Evolutionary conservation across 2,888 invertebrate species (phyloP), one percentile per base, ranked within the genome.

Genomic region (Pristionchus mayeri): DNA sequence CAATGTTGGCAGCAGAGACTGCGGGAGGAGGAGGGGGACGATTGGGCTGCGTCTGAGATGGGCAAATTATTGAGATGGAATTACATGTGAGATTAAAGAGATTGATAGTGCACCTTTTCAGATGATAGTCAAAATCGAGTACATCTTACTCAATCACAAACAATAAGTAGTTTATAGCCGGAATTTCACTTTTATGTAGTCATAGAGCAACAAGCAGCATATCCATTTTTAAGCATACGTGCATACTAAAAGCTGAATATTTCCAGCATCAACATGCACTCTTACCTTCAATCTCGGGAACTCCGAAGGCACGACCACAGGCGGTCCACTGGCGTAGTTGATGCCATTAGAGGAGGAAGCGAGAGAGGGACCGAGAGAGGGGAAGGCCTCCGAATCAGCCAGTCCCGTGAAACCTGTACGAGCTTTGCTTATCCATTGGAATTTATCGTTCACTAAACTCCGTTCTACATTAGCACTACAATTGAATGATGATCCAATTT

Each of bases 261-360:
- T n/a, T n/a, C n/a, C n/a, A n/a, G n/a, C n/a, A n/a, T n/a, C n/a
- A n/a, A n/a, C n/a, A n/a, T n/a, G n/a, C n/a, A n/a, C 18, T 6
- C 54, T 27, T 18, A 80, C 80, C 80, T 87, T 87, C 27, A 88
- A 83, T 4, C 89, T 85, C 21, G 89, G 89, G 50, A 88, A 89
- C 24, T 87, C 87, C 6, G 85, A 86, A 16, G 88, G 87, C 27
- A 86, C 85, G 13, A 81, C 83, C 48, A 83, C 85, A 6, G 80
- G 80, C 18, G 80, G 80, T 37, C 54, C 80, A 13, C 40, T 34
- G 21, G 80, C 54, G 24, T 80, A 80, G 57, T 80, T 80, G 57
- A 80, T 80, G 54, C 57, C 57, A 4, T 54, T 57, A 18, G 80
- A 54, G 13, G 54, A 57, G 16, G 80, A n/a, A 37, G 80, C 80